These are phyloP conservation scores for Temnothorax curvispinosus DNA, from an alignment of 1,140 invertebrate genomes.

Conservation along the genomic window DNA sequence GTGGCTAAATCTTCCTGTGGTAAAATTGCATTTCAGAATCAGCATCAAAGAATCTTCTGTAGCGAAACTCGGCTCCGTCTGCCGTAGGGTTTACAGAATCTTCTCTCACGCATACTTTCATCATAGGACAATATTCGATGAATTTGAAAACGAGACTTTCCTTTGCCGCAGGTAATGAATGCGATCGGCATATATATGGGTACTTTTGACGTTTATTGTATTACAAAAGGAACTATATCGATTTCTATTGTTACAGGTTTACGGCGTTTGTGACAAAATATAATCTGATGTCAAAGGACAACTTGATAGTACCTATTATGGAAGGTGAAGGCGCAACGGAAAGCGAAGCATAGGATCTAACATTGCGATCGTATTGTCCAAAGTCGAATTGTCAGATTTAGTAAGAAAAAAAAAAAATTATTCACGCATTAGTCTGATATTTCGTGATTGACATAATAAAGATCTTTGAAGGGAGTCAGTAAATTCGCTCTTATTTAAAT, in stretches of 20 bases:
- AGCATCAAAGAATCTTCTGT: slow-evolving; percentile 99
- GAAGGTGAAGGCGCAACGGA: slow-evolving; percentile 89
- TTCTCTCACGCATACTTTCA: slow-evolving; percentile 99
- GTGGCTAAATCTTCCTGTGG: not conserved
- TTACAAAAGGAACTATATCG: not conserved
- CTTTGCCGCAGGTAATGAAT: slow-evolving; percentile 94
- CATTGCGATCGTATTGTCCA: slow-evolving; percentile 63
- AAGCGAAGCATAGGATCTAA: slow-evolving; percentile 89
- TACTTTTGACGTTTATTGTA: not conserved
- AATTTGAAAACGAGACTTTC: slow-evolving; percentile 98
- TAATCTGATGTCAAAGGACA: slow-evolving; percentile 99
- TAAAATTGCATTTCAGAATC: slow-evolving; percentile 89
- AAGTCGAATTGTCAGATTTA: slow-evolving; percentile 69
- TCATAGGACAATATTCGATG: slow-evolving; percentile 98
- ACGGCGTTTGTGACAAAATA: slow-evolving; percentile 99
- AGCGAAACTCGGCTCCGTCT: slow-evolving; percentile 98
- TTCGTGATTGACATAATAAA: slow-evolving; percentile 19
- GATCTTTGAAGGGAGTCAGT: slow-evolving; percentile 46
- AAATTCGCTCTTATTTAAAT: slow-evolving; percentile 21
- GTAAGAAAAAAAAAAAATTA: slow-evolving; percentile 28
- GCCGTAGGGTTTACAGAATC: slow-evolving; percentile 99
- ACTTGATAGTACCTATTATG: slow-evolving; percentile 98
- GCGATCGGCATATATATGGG: not conserved
- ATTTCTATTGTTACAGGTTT: slow-evolving; percentile 87
- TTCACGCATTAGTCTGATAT: slow-evolving; percentile 26